Base-by-base conservation (phyloP, 2,113 vertebrate species). In the Myanophis thanlyinensis region DNA sequence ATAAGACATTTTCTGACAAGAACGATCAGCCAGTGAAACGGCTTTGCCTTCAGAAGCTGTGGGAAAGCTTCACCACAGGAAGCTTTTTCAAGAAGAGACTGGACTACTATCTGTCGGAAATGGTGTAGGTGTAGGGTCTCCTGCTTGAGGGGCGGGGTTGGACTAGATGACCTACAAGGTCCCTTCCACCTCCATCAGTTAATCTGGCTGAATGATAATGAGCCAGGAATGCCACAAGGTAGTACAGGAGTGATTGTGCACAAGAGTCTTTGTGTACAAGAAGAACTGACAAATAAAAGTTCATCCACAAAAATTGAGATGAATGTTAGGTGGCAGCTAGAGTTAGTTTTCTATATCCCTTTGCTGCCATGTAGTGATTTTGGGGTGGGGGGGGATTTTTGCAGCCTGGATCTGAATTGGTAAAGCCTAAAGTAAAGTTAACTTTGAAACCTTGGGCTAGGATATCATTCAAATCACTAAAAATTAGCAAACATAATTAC, bases 401-500 rank as follows among this genome's bases (percentile, higher is more conserved):
- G n/a, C 9, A 85, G 46, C 44, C 84, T 85, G 44, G 15, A 80
- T 80, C 35, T 22, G n/a, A n/a, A n/a, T n/a, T n/a, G 67, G 67
- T 40, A 80, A 80, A 80, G 67, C 67, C 15, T 40, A 85, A 47
- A 48, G 46, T 85, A 48, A 85, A 85, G 23, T 46, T 85, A 85
- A n/a, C 62, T 67, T 80, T 44, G 73, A 40, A 80, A 44, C 73
- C 18, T 20, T 40, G 15, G 67, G 18, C 73, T 80, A 80, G 18
- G 6, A 44, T 80, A 80, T 40, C 18, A 20, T 44, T 80, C 35
- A 40, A 80, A 80, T 40, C 40, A 80, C 6, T 44, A 80, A 80
- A 80, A 22, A 80, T 80, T 44, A 87, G 40, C 18, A 40, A 40
- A 47, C 7, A 49, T 12, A 40, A 59, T 44, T 98, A 99, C 99